A percentile compares a stretch with the other conserved stretches of the same genome.
phyloP scores from a whole-genome alignment of 2,797 vertebrate species.

The Heterohyrax brucei region DNA sequence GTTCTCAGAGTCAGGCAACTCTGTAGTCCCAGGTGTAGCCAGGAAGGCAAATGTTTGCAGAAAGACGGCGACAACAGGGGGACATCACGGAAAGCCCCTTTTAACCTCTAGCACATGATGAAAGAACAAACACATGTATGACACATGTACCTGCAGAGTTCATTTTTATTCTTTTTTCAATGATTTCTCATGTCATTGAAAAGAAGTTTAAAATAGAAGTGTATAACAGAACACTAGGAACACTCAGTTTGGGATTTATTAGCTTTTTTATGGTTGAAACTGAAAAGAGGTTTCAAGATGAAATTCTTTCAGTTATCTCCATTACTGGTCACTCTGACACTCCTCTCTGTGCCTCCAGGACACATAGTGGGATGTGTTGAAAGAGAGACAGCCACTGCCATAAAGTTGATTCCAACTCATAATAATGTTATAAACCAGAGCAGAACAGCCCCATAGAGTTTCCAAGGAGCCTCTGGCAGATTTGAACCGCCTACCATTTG shows the following conservation, averaged over 20 bases:
- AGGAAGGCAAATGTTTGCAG: not conserved
- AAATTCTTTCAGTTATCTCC: not conserved
- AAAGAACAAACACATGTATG: not conserved
- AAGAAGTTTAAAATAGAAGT: not conserved
- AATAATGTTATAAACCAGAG: no score
- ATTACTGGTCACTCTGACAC: not conserved
- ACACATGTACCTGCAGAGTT: not conserved
- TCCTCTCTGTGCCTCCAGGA: not conserved
- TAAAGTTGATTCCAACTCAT: no score
- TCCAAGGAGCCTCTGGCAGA: no score
- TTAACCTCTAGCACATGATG: not conserved
- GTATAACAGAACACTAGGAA: not conserved
- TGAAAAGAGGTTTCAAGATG: not conserved
- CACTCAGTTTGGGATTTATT: not conserved
- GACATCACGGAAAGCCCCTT: not conserved
- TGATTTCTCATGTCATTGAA: not conserved
- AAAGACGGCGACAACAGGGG: not conserved
- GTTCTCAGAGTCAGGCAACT: not conserved
- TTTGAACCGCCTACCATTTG: no score
- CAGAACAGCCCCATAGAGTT: no score
- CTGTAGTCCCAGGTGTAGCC: no score
- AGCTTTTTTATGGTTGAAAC: not conserved
- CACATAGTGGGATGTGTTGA: not conserved
- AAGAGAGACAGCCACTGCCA: no score
- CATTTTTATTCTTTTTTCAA: not conserved